phyloP scores from a whole-genome alignment of 2,113 vertebrate species.

The Engystomops pustulosus region DNA sequence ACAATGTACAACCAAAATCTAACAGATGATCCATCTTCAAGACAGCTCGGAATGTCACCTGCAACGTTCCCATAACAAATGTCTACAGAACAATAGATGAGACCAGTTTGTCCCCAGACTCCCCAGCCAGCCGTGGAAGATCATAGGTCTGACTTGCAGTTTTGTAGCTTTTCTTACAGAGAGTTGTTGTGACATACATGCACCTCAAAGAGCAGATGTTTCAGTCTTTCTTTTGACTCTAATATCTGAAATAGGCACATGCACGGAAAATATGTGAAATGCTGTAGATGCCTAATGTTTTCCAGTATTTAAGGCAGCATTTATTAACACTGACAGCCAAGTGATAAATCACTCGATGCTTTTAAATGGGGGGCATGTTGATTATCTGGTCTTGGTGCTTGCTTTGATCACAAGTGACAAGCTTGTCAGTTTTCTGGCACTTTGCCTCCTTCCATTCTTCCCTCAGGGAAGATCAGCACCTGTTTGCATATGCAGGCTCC shows the following conservation, averaged over 20 bases:
- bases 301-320: constrained; percentile 66
- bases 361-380: constrained; percentile 69
- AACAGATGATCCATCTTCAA: neutral
- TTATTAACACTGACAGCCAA: constrained; percentile 66
- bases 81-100: neutral
- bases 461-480: constrained; percentile 78
- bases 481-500: constrained; percentile 84
- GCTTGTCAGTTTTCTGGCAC: constrained; percentile 72
- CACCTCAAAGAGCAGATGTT: constrained; percentile 31
- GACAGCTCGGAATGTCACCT: neutral
- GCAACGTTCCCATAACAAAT: neutral
- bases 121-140: neutral
- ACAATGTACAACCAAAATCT: too few relatives aligned
- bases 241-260: constrained; percentile 11
- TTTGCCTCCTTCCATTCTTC: constrained; percentile 67
- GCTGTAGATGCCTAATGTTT: constrained; percentile 59
- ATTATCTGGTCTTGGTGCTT: constrained; percentile 74
- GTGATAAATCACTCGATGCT: constrained; percentile 68
- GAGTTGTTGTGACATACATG: constrained; percentile 23
- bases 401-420: constrained; percentile 86
- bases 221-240: neutral
- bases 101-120: neutral
- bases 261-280: constrained; percentile 26
- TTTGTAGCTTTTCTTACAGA: neutral
- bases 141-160: neutral